Evolutionary conservation across 2,797 vertebrate genomes (phyloP).

Genomic region (Parambassis ranga): DNA sequence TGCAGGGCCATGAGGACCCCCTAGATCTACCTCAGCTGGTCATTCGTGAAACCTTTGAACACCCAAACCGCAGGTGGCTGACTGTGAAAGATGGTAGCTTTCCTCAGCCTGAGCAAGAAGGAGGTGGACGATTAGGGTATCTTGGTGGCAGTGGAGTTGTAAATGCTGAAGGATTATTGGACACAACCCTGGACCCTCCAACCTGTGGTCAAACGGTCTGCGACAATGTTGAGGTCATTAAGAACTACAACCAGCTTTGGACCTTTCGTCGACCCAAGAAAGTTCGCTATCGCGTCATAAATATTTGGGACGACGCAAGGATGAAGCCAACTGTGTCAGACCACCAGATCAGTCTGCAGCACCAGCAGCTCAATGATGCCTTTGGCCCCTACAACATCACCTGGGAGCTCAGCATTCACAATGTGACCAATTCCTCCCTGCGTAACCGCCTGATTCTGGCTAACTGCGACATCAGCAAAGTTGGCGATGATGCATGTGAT

Average conservation of each 20-base stretch:
- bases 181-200: constrained; percentile 92
- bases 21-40: constrained; percentile 89
- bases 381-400: constrained; percentile 94
- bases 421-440: constrained; percentile 91
- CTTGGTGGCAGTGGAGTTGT: constrained; percentile 66
- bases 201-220: constrained; percentile 94
- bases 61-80: constrained; percentile 88
- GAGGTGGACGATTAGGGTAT: constrained; percentile 74
- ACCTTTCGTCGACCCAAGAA: constrained; percentile 88
- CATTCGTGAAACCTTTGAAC: constrained; percentile 92
- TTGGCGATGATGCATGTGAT: constrained; percentile 90
- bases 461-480: constrained; percentile 97
- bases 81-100: constrained; percentile 84
- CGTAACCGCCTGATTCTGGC: constrained; percentile 92
- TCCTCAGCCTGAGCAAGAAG: constrained; percentile 80
- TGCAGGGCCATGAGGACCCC: constrained; percentile 83
- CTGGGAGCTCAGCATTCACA: constrained; percentile 93
- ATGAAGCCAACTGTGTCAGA: constrained; percentile 88
- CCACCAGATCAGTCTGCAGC: constrained; percentile 95
- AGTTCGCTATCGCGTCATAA: constrained; percentile 93
- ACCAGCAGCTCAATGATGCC: constrained; percentile 90
- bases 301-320: constrained; percentile 85
- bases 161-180: constrained; percentile 81
- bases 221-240: constrained; percentile 90
- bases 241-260: constrained; percentile 91